These are phyloP conservation scores for Oophaga sylvatica DNA, from an alignment of 2,797 vertebrate species.

Conservation along the genomic window DNA sequence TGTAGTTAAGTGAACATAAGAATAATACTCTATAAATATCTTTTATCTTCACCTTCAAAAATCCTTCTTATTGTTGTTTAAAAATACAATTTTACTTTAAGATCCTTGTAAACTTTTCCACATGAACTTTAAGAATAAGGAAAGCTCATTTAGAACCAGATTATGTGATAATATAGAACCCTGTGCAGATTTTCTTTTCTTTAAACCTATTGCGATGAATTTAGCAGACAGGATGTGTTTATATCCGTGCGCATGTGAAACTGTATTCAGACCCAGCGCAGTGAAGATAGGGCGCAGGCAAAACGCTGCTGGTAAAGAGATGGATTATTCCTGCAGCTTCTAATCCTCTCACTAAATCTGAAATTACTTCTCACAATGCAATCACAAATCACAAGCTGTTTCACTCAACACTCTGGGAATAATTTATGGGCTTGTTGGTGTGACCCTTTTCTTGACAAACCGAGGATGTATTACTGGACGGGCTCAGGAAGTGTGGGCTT, in stretches of 20 bases:
- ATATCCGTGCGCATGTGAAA: conserved; percentile 57
- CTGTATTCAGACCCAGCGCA: conserved; percentile 55
- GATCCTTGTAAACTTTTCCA: not conserved
- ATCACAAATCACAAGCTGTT: conserved; percentile 60
- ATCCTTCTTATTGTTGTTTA: not conserved
- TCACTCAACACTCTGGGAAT: conserved; percentile 43
- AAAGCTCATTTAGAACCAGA: conserved; percentile 13
- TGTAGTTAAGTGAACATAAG: too few relatives aligned
- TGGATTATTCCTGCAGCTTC: conserved; percentile 40
- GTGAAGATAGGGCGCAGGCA: conserved; percentile 58
- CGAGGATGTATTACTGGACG: conserved; percentile 12
- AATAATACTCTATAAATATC: too few relatives aligned
- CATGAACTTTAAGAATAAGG: not conserved
- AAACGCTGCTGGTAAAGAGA: conserved; percentile 37
- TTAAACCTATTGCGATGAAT: conserved; percentile 44
- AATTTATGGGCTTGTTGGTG: conserved; percentile 50
- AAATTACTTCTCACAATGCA: conserved; percentile 60
- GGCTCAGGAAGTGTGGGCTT: conserved; percentile 21
- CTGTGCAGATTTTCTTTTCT: conserved; percentile 27
- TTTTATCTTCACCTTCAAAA: not conserved
- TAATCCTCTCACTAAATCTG: conserved; percentile 62
- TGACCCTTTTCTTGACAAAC: conserved; percentile 41
- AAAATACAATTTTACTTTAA: not conserved
- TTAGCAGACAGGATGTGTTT: conserved; percentile 30
- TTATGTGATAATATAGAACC: not conserved